These are phyloP conservation scores for Allolobophora icterica DNA, from an alignment of 2,888 invertebrate species.

Conservation along the genomic window DNA sequence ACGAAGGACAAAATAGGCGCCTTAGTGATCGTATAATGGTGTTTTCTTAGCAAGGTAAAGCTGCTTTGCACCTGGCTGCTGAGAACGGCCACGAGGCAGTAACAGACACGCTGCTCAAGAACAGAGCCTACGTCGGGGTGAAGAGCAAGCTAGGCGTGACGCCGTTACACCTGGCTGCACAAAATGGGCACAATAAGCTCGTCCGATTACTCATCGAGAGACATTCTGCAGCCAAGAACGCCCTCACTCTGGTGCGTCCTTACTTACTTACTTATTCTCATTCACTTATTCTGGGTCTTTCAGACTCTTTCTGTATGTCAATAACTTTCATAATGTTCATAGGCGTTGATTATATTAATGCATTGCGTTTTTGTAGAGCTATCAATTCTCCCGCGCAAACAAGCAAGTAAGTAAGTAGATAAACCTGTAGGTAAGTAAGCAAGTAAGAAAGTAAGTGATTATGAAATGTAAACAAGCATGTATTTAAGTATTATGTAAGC, in stretches of 20 bases:
- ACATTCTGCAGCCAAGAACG: conserved; percentile 93
- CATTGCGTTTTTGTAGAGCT: no score
- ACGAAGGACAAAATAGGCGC: no score
- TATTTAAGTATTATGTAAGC: no score
- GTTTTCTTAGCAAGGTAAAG: conserved; percentile 70
- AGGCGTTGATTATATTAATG: no score
- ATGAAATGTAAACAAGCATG: no score
- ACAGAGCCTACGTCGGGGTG: conserved; percentile 98
- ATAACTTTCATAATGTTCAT: no score
- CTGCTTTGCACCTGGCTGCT: conserved; percentile 87
- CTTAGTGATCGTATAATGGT: no score
- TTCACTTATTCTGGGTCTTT: neutral
- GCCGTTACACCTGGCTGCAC: conserved; percentile 92
- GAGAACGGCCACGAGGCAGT: conserved; percentile 82
- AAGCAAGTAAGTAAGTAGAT: conserved; percentile 13
- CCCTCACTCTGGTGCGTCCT: conserved; percentile 77
- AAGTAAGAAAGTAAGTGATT: no score
- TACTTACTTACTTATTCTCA: neutral
- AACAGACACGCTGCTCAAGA: conserved; percentile 78
- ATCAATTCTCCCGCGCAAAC: no score
- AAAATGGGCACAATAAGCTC: conserved; percentile 89
- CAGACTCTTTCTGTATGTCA: neutral
- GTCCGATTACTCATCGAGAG: conserved; percentile 91
- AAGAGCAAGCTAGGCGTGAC: conserved; percentile 97
- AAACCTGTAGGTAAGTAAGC: neutral